Percentiles rank a stretch among this genome's conserved stretches.
Conservation (phyloP, 2,888 invertebrate species). For the Acleris holmiana region DNA sequence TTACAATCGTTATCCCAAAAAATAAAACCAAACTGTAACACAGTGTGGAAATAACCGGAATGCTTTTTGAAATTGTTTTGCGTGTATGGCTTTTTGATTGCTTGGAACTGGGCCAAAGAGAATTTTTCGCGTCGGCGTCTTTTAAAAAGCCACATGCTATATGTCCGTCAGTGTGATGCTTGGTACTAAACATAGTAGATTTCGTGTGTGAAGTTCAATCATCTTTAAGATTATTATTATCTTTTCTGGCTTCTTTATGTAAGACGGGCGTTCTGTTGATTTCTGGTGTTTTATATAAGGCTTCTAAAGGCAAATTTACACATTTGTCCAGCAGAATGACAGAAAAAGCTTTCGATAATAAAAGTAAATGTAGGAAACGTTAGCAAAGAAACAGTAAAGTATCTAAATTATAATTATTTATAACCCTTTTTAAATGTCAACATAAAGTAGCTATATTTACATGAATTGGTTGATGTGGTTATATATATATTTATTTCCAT, state of each 20-base stretch:
- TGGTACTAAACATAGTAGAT: slow-evolving; percentile 17
- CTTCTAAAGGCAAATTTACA: too few species aligned
- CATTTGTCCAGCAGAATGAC: too few species aligned
- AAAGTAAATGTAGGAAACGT: background rate
- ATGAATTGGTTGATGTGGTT: background rate
- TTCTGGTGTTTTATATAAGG: too few species aligned
- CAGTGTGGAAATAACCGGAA: slow-evolving; percentile 41
- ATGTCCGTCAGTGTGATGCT: slow-evolving; percentile 23
- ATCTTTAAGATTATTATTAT: slow-evolving; percentile 4
- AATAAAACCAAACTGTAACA: slow-evolving; percentile 31
- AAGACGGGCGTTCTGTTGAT: background rate
- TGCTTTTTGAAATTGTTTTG: slow-evolving; percentile 51
- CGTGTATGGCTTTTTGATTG: slow-evolving; percentile 67
- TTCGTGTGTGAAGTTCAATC: slow-evolving; percentile 10
- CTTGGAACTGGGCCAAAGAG: slow-evolving; percentile 65
- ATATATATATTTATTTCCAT: slow-evolving; percentile 1
- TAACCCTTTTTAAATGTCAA: slow-evolving; percentile 5
- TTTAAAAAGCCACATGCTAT: slow-evolving; percentile 38
- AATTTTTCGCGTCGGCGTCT: slow-evolving; percentile 49
- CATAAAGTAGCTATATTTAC: background rate
- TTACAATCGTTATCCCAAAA: slow-evolving; percentile 38
- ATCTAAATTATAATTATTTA: slow-evolving; percentile 7
- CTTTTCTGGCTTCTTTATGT: background rate
- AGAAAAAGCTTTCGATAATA: too few species aligned
- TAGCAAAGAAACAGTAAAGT: background rate